phyloP scores from a whole-genome alignment of 1,140 invertebrate genomes.

The Papilio polytes region DNA sequence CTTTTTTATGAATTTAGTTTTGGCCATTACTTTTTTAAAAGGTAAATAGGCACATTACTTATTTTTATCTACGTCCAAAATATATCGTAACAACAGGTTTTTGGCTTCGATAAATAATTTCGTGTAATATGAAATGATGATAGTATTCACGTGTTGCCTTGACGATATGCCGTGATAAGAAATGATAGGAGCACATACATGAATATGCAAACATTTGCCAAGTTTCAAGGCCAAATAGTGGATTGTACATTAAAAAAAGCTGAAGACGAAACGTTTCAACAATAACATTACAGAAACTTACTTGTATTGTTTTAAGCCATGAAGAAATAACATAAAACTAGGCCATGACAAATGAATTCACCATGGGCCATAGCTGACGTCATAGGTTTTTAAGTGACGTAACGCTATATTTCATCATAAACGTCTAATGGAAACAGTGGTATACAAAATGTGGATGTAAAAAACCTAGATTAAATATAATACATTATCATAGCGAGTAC shows the following conservation, averaged over 20 bases:
- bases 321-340: neutral
- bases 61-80: no score
- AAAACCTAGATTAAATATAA: no score
- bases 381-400: conserved; percentile 5
- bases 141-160: neutral
- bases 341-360: neutral
- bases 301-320: neutral
- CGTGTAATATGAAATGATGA: neutral
- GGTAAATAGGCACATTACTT: no score
- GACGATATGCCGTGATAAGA: neutral
- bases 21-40: no score
- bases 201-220: neutral
- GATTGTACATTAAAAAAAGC: neutral
- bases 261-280: neutral
- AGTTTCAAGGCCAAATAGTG: neutral
- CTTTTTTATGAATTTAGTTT: no score
- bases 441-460: neutral
- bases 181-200: neutral
- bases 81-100: no score
- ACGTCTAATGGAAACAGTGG: neutral
- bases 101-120: neutral
- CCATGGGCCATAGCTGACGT: neutral
- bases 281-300: no score
- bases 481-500: neutral
- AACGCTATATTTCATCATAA: neutral